Percentiles rank a stretch among this genome's conserved stretches.
Conservation (phyloP, 2,888 invertebrate species). For the Cosmia pyralina region DNA sequence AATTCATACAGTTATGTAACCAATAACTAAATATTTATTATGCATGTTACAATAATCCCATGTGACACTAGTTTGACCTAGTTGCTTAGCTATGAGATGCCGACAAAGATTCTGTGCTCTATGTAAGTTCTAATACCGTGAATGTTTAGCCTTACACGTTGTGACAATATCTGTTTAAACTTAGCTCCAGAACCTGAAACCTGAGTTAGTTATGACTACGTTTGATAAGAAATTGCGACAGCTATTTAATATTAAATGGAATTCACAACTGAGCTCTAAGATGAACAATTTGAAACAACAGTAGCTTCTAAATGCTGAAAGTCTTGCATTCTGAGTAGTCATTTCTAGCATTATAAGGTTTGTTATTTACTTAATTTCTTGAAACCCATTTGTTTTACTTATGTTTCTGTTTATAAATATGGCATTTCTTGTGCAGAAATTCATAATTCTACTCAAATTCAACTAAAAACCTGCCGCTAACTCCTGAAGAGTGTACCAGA, state of each 20-base stretch:
- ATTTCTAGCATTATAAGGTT: constrained; percentile 19
- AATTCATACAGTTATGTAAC: constrained; percentile 23
- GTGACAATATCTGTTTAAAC: constrained; percentile 44
- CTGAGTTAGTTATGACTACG: constrained; percentile 39
- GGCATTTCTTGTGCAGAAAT: too few relatives aligned
- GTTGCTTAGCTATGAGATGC: constrained; percentile 24
- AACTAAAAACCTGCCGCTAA: too few relatives aligned
- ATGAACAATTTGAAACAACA: constrained; percentile 28
- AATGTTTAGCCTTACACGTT: constrained; percentile 13
- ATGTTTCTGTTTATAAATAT: too few relatives aligned
- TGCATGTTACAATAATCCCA: constrained; percentile 25
- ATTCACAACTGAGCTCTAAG: constrained; percentile 3
- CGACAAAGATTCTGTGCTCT: constrained; percentile 17
- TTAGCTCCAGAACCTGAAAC: constrained; percentile 5
- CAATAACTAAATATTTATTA: constrained; percentile 38
- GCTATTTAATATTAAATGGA: constrained; percentile 29
- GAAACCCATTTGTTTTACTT: too few relatives aligned
- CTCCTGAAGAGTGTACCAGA: too few relatives aligned
- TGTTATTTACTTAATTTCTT: neutral
- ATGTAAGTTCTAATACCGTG: constrained; percentile 20
- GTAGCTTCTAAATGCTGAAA: constrained; percentile 21
- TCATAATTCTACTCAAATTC: too few relatives aligned
- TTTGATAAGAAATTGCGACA: constrained; percentile 27
- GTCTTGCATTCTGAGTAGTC: constrained; percentile 11
- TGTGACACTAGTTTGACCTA: constrained; percentile 36